phyloP scores from a whole-genome alignment of 2,797 vertebrate genomes.

The Danio kyathit region DNA sequence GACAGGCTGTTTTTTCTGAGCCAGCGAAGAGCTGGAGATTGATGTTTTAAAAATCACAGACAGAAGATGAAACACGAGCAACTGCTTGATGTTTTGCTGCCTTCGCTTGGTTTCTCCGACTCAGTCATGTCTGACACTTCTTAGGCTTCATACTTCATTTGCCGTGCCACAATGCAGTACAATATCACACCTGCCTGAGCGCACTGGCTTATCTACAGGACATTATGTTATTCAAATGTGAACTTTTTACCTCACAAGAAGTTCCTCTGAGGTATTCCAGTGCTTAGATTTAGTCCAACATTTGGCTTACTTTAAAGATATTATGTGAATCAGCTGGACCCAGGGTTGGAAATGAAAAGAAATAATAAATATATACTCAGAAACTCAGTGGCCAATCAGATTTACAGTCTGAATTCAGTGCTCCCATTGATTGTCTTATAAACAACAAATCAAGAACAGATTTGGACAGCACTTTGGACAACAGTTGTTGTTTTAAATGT shows the following conservation, averaged over 20 bases:
- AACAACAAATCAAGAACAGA: too few relatives aligned
- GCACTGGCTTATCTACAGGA: not conserved
- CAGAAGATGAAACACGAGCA: slow-evolving; percentile 1
- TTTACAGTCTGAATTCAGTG: not conserved
- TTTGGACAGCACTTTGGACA: too few relatives aligned
- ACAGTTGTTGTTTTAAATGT: too few relatives aligned
- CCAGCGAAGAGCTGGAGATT: not conserved
- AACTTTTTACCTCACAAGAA: slow-evolving; percentile 3
- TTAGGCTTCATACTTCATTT: slow-evolving; percentile 10
- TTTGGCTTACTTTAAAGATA: not conserved
- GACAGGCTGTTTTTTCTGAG: not conserved
- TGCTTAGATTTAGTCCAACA: slow-evolving; percentile 4
- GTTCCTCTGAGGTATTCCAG: not conserved
- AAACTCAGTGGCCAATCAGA: too few relatives aligned
- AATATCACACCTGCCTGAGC: slow-evolving; percentile 17
- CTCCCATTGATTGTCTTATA: too few relatives aligned
- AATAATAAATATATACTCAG: too few relatives aligned
- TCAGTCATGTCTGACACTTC: slow-evolving; percentile 13
- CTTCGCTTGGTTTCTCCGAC: slow-evolving; percentile 13
- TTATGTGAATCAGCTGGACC: not conserved
- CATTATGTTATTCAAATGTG: not conserved
- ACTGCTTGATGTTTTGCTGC: not conserved
- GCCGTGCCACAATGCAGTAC: not conserved
- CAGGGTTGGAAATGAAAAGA: too few relatives aligned
- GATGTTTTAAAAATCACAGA: not conserved